phyloP scores from a whole-genome alignment of 2,113 vertebrate species.

The Crotalus viridis region DNA sequence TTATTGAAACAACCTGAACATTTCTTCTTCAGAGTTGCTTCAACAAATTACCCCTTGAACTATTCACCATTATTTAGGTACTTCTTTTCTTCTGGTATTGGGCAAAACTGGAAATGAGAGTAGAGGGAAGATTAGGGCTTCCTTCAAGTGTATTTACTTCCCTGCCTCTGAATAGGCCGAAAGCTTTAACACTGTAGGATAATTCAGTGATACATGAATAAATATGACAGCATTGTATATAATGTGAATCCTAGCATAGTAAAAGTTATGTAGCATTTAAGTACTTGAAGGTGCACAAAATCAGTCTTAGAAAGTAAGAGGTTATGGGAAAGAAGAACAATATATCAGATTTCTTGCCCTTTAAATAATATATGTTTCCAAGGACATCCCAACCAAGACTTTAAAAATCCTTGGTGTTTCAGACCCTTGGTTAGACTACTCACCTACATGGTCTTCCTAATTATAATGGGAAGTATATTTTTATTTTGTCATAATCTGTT shows the following conservation, averaged over 20 bases:
- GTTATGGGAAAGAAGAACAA: not conserved
- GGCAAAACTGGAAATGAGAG: not conserved
- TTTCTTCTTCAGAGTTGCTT: not conserved
- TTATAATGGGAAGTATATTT: slow-evolving; percentile 30
- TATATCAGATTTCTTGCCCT: slow-evolving; percentile 15
- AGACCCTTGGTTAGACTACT: slow-evolving; percentile 18
- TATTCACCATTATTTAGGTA: not conserved
- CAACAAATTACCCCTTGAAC: not conserved
- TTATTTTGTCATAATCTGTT: slow-evolving; percentile 32
- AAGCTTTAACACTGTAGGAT: not conserved
- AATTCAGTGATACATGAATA: slow-evolving; percentile 15
- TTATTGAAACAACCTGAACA: not conserved
- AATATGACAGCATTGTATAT: not conserved
- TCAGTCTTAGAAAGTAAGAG: not conserved
- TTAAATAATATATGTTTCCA: not conserved
- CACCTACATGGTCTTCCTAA: slow-evolving; percentile 24
- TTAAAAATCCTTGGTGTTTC: slow-evolving; percentile 3
- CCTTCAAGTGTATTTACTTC: slow-evolving; percentile 19
- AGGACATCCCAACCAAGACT: slow-evolving; percentile 16
- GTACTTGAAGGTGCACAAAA: not conserved
- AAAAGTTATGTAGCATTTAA: not conserved
- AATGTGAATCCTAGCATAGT: accelerated
- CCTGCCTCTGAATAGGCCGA: not conserved
- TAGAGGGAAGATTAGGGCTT: not conserved
- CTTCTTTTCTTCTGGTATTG: not conserved